These are phyloP conservation scores for Pararge aegeria DNA, from an alignment of 1,140 invertebrate genomes.

Conservation along the genomic window DNA sequence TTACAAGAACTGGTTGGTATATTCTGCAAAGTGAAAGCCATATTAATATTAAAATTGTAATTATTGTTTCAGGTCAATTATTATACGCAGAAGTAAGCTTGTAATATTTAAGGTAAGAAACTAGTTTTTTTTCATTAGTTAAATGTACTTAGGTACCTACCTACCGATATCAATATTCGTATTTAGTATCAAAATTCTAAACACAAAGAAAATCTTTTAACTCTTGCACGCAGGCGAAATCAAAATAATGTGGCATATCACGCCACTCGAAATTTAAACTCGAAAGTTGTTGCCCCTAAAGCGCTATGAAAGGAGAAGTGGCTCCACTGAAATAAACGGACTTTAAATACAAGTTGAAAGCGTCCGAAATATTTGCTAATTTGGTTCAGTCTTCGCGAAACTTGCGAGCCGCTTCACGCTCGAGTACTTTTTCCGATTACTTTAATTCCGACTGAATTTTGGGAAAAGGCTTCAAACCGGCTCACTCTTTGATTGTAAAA, in stretches of 20 bases:
- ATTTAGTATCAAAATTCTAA: not conserved
- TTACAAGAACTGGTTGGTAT: too few relatives aligned
- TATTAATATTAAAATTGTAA: not conserved
- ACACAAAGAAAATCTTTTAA: not conserved
- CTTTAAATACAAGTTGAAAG: not conserved
- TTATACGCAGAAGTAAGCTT: constrained; percentile 19
- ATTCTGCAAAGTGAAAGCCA: too few relatives aligned
- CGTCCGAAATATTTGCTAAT: not conserved
- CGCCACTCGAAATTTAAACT: not conserved
- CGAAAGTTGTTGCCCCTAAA: not conserved
- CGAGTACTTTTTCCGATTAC: not conserved
- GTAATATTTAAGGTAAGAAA: constrained; percentile 25
- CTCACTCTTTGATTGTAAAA: not conserved
- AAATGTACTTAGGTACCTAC: too few relatives aligned
- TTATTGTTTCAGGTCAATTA: constrained; percentile 42
- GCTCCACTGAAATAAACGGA: not conserved
- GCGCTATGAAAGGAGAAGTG: not conserved
- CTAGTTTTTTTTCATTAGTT: not conserved
- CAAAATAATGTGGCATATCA: constrained; percentile 8
- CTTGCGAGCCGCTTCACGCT: not conserved
- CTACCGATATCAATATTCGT: too few relatives aligned
- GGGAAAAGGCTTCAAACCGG: not conserved
- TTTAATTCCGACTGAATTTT: constrained; percentile 9
- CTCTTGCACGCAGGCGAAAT: not conserved
- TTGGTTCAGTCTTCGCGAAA: not conserved